Conservation (phyloP, 1,140 invertebrate genomes). For the Ceratosolen solmsi region DNA sequence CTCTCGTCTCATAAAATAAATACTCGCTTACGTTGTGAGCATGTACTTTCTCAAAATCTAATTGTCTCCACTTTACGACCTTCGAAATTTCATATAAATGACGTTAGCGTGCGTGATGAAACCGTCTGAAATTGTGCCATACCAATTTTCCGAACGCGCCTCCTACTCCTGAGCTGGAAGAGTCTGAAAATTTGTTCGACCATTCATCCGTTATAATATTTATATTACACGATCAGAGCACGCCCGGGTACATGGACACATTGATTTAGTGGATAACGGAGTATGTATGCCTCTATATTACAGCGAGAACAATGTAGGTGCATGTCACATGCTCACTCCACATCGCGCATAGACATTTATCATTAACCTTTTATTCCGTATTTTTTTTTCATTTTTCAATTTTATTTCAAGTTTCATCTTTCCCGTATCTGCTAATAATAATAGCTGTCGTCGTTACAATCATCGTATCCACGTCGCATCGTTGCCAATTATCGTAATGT, state of each 20-base stretch:
- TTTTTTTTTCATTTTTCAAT: constrained; percentile 25
- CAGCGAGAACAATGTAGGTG: constrained; percentile 64
- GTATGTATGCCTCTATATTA: constrained; percentile 65
- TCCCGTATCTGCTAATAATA: constrained; percentile 29
- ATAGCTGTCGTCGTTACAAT: constrained; percentile 50
- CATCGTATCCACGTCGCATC: constrained; percentile 50
- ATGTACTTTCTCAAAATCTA: neutral
- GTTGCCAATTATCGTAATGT: constrained; percentile 55
- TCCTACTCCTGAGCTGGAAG: neutral
- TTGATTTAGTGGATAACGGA: constrained; percentile 67
- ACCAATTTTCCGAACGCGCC: constrained; percentile 24
- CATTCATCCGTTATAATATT: constrained; percentile 41
- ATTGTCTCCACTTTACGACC: neutral
- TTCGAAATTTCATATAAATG: constrained; percentile 1
- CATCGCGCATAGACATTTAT: constrained; percentile 49
- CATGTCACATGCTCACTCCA: constrained; percentile 38
- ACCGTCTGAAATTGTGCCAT: constrained; percentile 29
- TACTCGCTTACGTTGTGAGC: neutral
- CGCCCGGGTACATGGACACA: constrained; percentile 68
- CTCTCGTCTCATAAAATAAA: constrained; percentile 8
- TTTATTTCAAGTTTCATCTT: neutral
- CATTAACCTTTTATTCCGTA: constrained; percentile 22
- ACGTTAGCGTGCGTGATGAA: constrained; percentile 21
- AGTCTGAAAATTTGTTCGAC: constrained; percentile 8
- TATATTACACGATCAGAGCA: constrained; percentile 60